Evolutionary conservation across 2,888 invertebrate species (phyloP), one percentile per base, ranked within the genome.

Genomic region (Drosophila anomalata): DNA sequence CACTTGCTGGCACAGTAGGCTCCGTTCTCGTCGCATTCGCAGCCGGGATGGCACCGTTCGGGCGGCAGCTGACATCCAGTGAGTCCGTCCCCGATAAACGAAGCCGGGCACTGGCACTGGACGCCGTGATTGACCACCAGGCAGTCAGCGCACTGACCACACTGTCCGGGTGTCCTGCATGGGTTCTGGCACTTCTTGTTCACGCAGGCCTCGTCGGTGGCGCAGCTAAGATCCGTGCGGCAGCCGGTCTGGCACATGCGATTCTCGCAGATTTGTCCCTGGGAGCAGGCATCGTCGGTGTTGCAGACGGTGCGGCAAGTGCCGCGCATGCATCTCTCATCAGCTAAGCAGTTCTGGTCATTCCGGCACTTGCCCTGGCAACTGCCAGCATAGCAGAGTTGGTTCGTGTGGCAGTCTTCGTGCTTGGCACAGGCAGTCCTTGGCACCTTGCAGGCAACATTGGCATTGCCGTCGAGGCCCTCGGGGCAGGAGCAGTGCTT

Each of bases 201-300:
- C 46, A 97, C 93, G 90, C 98, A 98, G 12, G 97, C 95, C 91
- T 96, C 94, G 67, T 95, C 93, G 69, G 92, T 93, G 8, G 94
- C 93, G 89, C 98, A 98, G 12, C 95, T 94, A 47, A 95, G 94
- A 89, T 97, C 97, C 87, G 95, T 96, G 67, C 97, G 94, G 89
- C 98, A 98, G 48, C 98, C 98, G 83, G 95, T 94, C 89, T 96
- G 95, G 90, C 97, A 97, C 73, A 97, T 93, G 81, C 97, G 94
- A 84, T 96, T 96, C 90, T 96, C 96, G 88, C 98, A 98, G 81
- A 98, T 97, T 91, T 97, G 96, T 76, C 96, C 95, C 12, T 94
- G 93, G 20, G 94, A 94, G 88, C 97, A 98, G 67, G 95, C 95
- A 12, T 95, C 94, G 90, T 98, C 97, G 56, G 95, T 96, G 89